A percentile compares a stretch with the other conserved stretches of the same genome.
phyloP scores from a whole-genome alignment of 2,888 invertebrate species.

The Physocephala rufipes region DNA sequence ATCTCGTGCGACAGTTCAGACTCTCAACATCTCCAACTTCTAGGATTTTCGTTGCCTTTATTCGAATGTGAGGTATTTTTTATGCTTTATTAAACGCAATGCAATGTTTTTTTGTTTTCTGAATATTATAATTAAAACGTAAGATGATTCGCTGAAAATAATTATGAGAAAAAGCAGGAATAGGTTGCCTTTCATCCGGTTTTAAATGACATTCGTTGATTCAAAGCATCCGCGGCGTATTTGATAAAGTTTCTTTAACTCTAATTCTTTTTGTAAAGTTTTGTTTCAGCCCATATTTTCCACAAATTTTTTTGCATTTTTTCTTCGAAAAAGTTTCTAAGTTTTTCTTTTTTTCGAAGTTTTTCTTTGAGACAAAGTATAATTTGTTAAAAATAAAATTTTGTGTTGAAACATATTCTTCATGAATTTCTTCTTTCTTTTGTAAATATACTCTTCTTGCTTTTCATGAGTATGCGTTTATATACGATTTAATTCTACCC shows the following conservation, averaged over 20 bases:
- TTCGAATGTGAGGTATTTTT: conserved; percentile 26
- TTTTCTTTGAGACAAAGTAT: too few species aligned
- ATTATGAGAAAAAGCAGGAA: background rate
- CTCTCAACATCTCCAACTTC: too few species aligned
- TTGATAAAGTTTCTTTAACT: conserved; percentile 23
- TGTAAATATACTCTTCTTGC: too few species aligned
- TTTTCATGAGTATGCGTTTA: too few species aligned
- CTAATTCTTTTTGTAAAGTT: conserved; percentile 27
- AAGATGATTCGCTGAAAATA: conserved; percentile 24
- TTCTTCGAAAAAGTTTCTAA: too few species aligned
- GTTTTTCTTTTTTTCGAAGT: too few species aligned
- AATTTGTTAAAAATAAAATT: too few species aligned
- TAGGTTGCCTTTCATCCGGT: background rate
- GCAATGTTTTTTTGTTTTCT: conserved; percentile 44
- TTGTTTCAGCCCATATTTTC: background rate
- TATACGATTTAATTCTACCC: too few species aligned
- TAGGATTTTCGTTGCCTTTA: background rate
- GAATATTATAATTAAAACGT: conserved; percentile 46
- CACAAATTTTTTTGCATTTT: too few species aligned
- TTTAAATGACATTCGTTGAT: background rate
- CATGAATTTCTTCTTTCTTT: too few species aligned
- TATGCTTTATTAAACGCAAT: conserved; percentile 47
- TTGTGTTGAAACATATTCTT: too few species aligned
- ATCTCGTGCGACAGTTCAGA: background rate
- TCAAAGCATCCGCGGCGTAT: conserved; percentile 20